Conservation (phyloP, 2,113 vertebrate genomes). For the Fukomys damarensis region DNA sequence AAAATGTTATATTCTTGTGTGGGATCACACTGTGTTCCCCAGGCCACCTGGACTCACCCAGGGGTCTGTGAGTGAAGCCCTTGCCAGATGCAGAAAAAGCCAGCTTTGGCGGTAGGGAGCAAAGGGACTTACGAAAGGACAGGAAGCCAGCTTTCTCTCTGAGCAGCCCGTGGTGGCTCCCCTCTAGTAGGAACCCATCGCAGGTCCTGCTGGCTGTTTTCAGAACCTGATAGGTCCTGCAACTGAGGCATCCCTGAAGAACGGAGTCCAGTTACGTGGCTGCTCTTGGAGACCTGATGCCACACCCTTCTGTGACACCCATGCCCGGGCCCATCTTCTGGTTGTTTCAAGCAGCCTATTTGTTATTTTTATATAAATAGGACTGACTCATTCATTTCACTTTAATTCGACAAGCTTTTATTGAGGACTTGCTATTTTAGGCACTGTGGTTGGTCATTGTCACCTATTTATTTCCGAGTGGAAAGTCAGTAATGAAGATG, state of each 20-base stretch:
- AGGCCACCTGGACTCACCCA: fast-evolving
- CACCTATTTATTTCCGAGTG: conserved; percentile 18
- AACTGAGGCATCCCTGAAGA: fast-evolving
- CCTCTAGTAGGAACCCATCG: not conserved
- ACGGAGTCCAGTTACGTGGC: fast-evolving
- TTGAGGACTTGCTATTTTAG: not conserved
- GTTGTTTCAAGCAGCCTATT: not conserved
- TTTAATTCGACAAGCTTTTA: not conserved
- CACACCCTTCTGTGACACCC: fast-evolving
- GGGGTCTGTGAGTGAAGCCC: fast-evolving
- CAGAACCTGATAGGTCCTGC: not conserved
- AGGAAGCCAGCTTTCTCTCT: not conserved
- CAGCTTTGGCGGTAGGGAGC: not conserved
- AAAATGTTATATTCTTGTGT: conserved; percentile 61
- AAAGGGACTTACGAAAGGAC: fast-evolving
- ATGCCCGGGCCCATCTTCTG: too few species aligned
- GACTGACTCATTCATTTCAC: not conserved
- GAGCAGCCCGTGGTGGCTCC: fast-evolving
- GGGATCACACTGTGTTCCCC: not conserved
- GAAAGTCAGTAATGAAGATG: not conserved
- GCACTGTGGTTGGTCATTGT: not conserved
- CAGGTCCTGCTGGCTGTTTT: fast-evolving
- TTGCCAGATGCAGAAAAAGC: fast-evolving
- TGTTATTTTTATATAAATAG: not conserved
- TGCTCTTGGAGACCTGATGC: not conserved